Evolutionary conservation across 2,113 vertebrate genomes (phyloP).

Genomic region (Taurulus bubalis): DNA sequence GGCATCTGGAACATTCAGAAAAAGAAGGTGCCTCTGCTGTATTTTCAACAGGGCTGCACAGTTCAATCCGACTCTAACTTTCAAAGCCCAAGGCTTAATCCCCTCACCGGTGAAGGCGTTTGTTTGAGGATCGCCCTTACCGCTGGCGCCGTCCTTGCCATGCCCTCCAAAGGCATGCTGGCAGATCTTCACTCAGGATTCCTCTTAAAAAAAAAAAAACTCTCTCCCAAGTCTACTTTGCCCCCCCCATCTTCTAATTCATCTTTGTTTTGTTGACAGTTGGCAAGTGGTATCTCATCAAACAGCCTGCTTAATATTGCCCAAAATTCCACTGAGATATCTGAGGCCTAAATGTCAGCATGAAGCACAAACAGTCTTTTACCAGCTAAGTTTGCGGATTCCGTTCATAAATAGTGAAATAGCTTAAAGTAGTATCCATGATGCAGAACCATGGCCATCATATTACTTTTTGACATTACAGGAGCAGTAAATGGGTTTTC

Average conservation of each 20-base stretch:
- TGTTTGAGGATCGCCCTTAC: constrained; percentile 77
- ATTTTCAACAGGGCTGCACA: constrained; percentile 69
- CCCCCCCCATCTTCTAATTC: constrained; percentile 13
- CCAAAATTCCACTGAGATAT: neutral
- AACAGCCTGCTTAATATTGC: constrained; percentile 12
- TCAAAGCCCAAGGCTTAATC: constrained; percentile 79
- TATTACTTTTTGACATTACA: constrained; percentile 6
- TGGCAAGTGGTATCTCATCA: neutral
- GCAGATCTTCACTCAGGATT: constrained; percentile 75
- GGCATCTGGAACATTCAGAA: constrained; percentile 41
- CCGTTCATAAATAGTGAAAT: constrained; percentile 18
- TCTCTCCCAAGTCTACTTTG: constrained; percentile 23
- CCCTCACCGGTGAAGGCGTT: constrained; percentile 68
- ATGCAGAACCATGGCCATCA: neutral
- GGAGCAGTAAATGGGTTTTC: neutral
- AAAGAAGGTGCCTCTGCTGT: constrained; percentile 43
- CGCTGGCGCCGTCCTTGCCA: constrained; percentile 73
- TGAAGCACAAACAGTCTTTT: neutral
- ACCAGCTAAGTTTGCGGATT: neutral
- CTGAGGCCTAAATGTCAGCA: constrained; percentile 31
- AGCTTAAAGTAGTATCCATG: neutral
- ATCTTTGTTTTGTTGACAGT: constrained; percentile 33
- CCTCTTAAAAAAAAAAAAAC: constrained; percentile 47
- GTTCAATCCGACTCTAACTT: constrained; percentile 77
- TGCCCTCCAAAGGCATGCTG: constrained; percentile 74